Base-by-base conservation (phyloP, 2,888 invertebrate species). In the Aquatica leii region DNA sequence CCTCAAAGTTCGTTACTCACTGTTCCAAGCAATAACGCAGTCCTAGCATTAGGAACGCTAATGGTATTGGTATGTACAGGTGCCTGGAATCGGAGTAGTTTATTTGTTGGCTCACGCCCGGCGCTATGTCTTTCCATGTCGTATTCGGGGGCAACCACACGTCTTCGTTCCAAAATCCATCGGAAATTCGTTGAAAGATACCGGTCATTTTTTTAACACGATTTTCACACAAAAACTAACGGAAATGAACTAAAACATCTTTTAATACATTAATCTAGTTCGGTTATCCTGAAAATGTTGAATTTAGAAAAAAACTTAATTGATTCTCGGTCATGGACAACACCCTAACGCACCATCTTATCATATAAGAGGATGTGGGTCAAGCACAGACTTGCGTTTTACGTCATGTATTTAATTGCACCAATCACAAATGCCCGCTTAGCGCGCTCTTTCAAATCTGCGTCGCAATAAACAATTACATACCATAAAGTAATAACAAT, bases 61-160 rank as follows among this genome's bases (percentile, higher is more conserved):
- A 84, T 6, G 92, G 92, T 76, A 96, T 80, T 21, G 95, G 94
- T 80, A 88, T 90, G 68, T 91, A 81, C 62, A 97, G 85, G 83
- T 97, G 92, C n/a, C n/a, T n/a, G n/a, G n/a, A n/a, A n/a, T n/a
- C n/a, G 77, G 86, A 87, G 78, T 90, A 87, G 78, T n/a, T n/a
- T n/a, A n/a, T n/a, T n/a, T 95, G 89, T 62, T 94, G 88, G 82
- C 89, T 83, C 57, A 88, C 90, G 50, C n/a, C n/a, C 8, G 94
- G 93, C 73, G 90, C 86, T 59, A 97, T 87, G 78, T 95, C 92
- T 59, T 87, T 86, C 97, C 97, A 97, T 73, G 94, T 93, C 65
- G 88, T 88, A 82, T 95, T 95, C 71, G 93, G 93, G 73, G 97
- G 97, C 77, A 97, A 86, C 97, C 97, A 97, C 78, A 97, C 85